A percentile compares a stretch with the other conserved stretches of the same genome.
Evolutionary conservation across 1,140 invertebrate genomes (phyloP).

Genomic region (Tetramorium simillimum): DNA sequence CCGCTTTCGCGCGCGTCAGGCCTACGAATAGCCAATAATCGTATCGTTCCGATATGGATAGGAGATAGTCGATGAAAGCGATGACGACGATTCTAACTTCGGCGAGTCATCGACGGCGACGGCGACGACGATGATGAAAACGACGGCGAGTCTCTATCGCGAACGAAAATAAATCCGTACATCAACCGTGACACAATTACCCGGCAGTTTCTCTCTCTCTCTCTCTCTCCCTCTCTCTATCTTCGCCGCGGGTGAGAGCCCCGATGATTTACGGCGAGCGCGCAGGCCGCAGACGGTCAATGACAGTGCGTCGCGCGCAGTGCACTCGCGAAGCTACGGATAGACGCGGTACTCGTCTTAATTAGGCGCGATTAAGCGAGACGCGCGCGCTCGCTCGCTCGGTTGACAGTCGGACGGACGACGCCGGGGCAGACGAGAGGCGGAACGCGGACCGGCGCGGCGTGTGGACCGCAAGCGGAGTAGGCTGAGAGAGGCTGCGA

Average conservation of each 20-base stretch:
- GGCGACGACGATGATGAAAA: not conserved
- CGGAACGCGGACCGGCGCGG: not conserved
- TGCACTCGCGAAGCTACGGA: constrained; percentile 5
- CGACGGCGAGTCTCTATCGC: not conserved
- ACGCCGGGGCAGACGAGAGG: not conserved
- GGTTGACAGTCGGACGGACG: not conserved
- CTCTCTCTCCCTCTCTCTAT: not conserved
- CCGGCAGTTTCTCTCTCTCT: constrained; percentile 7
- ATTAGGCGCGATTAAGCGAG: constrained; percentile 72
- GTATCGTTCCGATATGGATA: not conserved
- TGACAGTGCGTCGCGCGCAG: constrained; percentile 61
- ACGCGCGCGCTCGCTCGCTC: constrained; percentile 36
- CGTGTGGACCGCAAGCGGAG: constrained; percentile 9
- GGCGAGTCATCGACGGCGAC: not conserved
- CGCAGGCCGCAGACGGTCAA: constrained; percentile 63
- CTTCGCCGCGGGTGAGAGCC: constrained; percentile 2
- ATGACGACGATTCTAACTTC: not conserved
- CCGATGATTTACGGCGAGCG: constrained; percentile 64
- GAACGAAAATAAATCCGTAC: constrained; percentile 67
- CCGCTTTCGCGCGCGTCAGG: not conserved
- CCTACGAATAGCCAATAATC: not conserved
- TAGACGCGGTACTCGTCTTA: constrained; percentile 66
- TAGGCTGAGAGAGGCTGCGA: constrained; percentile 67
- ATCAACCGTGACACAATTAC: constrained; percentile 66
- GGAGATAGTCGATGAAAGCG: not conserved